Base-by-base conservation (phyloP, 2,888 invertebrate genomes). In the Hybos culiciformis region DNA sequence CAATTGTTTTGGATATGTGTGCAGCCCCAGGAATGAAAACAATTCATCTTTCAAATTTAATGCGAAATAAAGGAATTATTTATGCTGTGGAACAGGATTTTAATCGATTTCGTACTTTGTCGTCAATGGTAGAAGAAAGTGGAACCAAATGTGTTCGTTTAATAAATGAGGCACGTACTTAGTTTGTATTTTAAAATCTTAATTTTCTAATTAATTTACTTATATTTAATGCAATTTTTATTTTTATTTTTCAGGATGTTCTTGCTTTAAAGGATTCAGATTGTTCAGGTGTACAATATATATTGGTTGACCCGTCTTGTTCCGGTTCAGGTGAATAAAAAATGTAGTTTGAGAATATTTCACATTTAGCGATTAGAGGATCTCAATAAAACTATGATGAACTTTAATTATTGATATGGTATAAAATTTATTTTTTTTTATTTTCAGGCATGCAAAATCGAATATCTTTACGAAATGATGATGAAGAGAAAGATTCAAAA, bases 21-120 rank as follows among this genome's bases (percentile, higher is more conserved):
- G 91, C 97, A 1, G 97, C 98, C 1, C 98, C 98, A 0, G 98
- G 98, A 31, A 94, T 90, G 83, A 94, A 94, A 69, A 86, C 93
- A 1, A 79, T 87, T 11, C 91, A 94, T 58, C 63, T 93, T 4
- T 91, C 94, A 11, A 83, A 90, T 11, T 69, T 80, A 14, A 75
- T 94, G 66, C 68, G 79, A 40, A 85, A 93, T 60, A 67, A 74
- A 54, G 88, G 88, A 1, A 77, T 69, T 51, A 73, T 96, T 8
- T 83, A 80, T 62, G 88, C 96, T 0, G 77, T 88, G 9, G 97
- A 97, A 63, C 73, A 75, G 49, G 74, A 83, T 55, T 56, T 61
- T 3, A 68, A 72, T 15, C 73, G 94, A 47, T 84, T 75, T 53
- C 57, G 73, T 41, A 72, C 73, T 0, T 64, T 94, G 18, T 71